Base-by-base conservation (phyloP, 2,113 vertebrate genomes). In the Scalopus aquaticus region DNA sequence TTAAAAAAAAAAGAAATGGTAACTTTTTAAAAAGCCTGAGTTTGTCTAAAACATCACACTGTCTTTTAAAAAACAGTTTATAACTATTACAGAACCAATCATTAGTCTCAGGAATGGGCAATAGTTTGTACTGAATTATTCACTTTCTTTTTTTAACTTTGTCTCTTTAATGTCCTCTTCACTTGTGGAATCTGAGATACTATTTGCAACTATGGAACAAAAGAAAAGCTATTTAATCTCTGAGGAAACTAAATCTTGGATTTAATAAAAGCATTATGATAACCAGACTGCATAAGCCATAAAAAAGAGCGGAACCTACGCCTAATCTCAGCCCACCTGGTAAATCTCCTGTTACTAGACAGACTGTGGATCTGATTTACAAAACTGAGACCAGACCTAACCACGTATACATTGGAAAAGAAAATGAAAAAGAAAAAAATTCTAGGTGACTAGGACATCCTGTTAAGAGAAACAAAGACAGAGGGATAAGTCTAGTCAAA, bases 31-130 rank as follows among this genome's bases (percentile, higher is more conserved):
- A 89, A 94, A 72, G 22, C 9, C 46, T 60, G 24, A 76, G 19
- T 70, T 85, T 82, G 35, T 74, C 92, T 73, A 80, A 80, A 94
- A 85, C 17, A 22, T 65, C 73, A 79, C 32, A 84, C 2, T 79
- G 26, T 92, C 39, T 49, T 92, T 92, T 73, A 54, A 84, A 80
- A 78, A 79, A 19, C n/a, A 74, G n/a, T 77, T 94, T 86, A 93
- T 44, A 82, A 90, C 85, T 46, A n/a, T 44, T 87, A 88, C 0
- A 85, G 17, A 93, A 51, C 76, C 30, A 86, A 86, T 46, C 62
- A 74, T 60, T 76, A 72, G 1, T 93, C 67, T 26, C 30, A 82
- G 51, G 28, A 92, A 89, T 69, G 19, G 44, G 13, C 90, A 58
- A 30, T 70, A 74, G 26, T 95, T 73, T 74, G 8, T 79, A 90